These are phyloP conservation scores for Eristalis pertinax DNA, from an alignment of 2,888 invertebrate species.

Conservation along the genomic window DNA sequence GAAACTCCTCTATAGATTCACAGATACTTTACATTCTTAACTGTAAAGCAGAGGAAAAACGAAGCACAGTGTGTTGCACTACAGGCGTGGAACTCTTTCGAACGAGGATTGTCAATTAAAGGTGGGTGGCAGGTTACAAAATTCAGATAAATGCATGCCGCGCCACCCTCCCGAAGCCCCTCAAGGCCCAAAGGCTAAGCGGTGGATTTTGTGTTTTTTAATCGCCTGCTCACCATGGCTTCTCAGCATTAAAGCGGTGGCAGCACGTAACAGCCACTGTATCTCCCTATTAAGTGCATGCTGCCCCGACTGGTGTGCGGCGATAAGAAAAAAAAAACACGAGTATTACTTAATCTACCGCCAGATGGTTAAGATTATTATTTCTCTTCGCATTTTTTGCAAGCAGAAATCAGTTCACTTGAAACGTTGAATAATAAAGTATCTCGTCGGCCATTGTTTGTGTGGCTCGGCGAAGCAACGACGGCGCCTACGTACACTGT, in stretches of 20 bases:
- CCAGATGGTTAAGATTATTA: constrained; percentile 49
- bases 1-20: constrained; percentile 43
- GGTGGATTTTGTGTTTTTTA: constrained; percentile 38
- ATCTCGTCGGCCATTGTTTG: not conserved
- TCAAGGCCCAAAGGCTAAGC: not conserved
- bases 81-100: not conserved
- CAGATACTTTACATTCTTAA: constrained; percentile 50
- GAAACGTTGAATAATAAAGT: not conserved
- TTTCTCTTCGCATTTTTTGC: not conserved
- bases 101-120: constrained; percentile 54
- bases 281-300: constrained; percentile 20
- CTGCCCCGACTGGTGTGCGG: constrained; percentile 22
- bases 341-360: constrained; percentile 61
- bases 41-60: not conserved
- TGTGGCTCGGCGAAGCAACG: not conserved
- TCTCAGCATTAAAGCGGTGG: not conserved
- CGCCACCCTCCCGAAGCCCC: not conserved
- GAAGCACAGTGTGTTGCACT: constrained; percentile 11
- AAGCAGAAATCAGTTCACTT: not conserved
- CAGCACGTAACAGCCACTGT: not conserved
- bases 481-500: not conserved
- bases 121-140: constrained; percentile 59
- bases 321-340: constrained; percentile 50
- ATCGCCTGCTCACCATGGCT: constrained; percentile 24
- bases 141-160: not conserved